Conservation (phyloP, 2,888 invertebrate species). For the Hyppa rectilinea region DNA sequence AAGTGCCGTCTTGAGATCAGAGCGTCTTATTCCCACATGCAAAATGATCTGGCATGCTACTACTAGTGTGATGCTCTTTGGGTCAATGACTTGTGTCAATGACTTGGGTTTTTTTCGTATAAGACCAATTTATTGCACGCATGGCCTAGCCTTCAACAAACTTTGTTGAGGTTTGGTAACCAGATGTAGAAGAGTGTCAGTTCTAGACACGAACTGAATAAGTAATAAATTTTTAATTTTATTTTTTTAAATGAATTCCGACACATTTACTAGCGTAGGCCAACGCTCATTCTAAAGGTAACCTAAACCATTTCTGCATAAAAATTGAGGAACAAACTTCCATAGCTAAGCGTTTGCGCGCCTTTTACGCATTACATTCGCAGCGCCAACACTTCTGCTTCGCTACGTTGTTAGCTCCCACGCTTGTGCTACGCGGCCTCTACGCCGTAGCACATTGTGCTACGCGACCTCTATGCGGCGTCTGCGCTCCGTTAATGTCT, state of each 20-base stretch:
- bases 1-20: slow-evolving; percentile 72
- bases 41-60: slow-evolving; percentile 69
- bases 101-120: not conserved
- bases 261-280: too few relatives aligned
- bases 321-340: not conserved
- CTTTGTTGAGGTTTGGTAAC: not conserved
- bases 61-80: slow-evolving; percentile 52
- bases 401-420: not conserved
- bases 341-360: not conserved
- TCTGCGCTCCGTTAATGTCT: slow-evolving; percentile 3
- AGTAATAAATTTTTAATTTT: not conserved
- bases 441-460: not conserved
- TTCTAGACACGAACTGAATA: not conserved
- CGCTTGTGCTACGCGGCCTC: not conserved
- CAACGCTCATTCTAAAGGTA: not conserved
- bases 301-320: too few relatives aligned
- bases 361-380: not conserved
- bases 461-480: not conserved
- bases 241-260: not conserved
- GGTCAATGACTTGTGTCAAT: slow-evolving; percentile 59
- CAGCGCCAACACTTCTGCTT: not conserved
- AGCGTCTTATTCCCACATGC: slow-evolving; percentile 75
- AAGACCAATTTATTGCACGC: too few relatives aligned
- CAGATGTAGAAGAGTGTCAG: not conserved
- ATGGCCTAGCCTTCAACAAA: too few relatives aligned